Evolutionary conservation across 2,888 invertebrate species (phyloP).

Genomic region (Phorcus lineatus): DNA sequence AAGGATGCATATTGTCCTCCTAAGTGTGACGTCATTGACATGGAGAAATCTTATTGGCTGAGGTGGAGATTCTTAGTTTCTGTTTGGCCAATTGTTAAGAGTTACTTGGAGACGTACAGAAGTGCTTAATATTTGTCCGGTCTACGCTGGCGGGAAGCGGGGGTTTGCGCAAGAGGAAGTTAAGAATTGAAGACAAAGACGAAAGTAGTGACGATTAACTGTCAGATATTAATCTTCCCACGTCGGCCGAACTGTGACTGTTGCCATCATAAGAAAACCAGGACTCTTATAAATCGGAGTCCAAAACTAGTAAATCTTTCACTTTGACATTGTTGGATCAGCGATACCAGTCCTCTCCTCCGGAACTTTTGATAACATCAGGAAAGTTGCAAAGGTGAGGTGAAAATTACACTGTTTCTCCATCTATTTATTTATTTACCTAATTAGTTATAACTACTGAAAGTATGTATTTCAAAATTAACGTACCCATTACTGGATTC

Average conservation of each 20-base stretch:
- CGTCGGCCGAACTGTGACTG: neutral
- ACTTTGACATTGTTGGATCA: too few relatives aligned
- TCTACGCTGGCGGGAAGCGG: neutral
- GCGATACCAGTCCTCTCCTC: too few relatives aligned
- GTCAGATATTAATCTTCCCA: neutral
- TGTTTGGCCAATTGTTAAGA: neutral
- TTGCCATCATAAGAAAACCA: too few relatives aligned
- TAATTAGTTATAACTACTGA: too few relatives aligned
- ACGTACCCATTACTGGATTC: too few relatives aligned
- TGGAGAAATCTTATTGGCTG: neutral
- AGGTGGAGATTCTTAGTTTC: neutral
- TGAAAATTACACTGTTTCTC: too few relatives aligned
- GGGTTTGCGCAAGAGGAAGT: neutral
- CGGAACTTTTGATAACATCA: too few relatives aligned
- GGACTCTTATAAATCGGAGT: too few relatives aligned
- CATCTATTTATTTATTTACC: too few relatives aligned
- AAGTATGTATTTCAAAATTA: too few relatives aligned
- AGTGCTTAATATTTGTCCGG: neutral
- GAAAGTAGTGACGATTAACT: conserved; percentile 5
- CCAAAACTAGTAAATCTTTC: too few relatives aligned
- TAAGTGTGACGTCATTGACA: neutral
- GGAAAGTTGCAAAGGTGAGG: too few relatives aligned
- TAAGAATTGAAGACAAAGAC: neutral
- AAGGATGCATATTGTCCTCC: neutral
- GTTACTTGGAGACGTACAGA: neutral